phyloP scores from a whole-genome alignment of 2,797 vertebrate species.

The Sebastes steindachneri region DNA sequence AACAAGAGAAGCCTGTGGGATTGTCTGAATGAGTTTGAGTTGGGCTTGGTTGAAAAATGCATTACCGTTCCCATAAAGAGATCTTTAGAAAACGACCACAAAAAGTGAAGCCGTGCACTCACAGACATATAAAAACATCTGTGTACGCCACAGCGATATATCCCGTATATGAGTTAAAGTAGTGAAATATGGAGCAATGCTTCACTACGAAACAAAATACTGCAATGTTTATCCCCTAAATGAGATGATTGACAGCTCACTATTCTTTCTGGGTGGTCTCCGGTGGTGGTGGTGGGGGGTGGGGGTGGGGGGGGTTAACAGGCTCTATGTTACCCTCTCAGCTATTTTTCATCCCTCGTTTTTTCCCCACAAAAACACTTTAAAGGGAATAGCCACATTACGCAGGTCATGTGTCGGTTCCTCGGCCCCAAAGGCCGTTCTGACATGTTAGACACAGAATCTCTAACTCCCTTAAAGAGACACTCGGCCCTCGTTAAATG shows the following conservation, averaged over 20 bases:
- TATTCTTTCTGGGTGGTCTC: constrained; percentile 78
- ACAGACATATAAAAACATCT: background rate
- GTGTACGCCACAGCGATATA: constrained; percentile 4
- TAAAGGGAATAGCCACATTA: constrained; percentile 55
- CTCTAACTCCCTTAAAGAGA: constrained; percentile 48
- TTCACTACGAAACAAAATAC: constrained; percentile 53
- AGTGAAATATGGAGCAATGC: constrained; percentile 15
- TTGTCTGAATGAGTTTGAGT: background rate
- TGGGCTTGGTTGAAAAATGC: background rate
- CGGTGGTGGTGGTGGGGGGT: background rate
- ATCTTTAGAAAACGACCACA: background rate
- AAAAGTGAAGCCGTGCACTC: background rate
- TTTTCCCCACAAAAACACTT: constrained; percentile 42
- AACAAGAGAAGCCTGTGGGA: background rate
- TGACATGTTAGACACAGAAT: constrained; percentile 41
- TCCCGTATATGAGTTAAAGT: background rate
- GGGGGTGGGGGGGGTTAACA: constrained; percentile 32
- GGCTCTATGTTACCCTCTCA: constrained; percentile 51
- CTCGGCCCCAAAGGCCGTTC: constrained; percentile 43
- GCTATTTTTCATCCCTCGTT: constrained; percentile 62
- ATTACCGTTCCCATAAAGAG: background rate
- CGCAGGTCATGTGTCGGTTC: constrained; percentile 49
- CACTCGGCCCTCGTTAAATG: constrained; percentile 38
- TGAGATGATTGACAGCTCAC: constrained; percentile 76
- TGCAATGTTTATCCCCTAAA: constrained; percentile 50